These are phyloP conservation scores for Gymnogyps californianus DNA, from an alignment of 2,113 vertebrate genomes.

Conservation along the genomic window DNA sequence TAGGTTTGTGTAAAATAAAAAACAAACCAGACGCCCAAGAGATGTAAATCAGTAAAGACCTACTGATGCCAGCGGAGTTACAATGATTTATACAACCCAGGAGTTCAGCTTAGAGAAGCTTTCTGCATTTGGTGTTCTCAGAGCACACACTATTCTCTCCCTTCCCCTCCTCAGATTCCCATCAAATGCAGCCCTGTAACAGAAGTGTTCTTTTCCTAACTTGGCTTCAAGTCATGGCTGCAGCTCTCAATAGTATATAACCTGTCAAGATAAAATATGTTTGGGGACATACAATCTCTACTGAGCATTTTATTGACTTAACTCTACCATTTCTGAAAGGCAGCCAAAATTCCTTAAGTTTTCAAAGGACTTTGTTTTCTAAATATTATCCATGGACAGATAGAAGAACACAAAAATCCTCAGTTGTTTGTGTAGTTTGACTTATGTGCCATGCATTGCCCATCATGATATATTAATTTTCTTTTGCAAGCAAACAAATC, in stretches of 20 bases:
- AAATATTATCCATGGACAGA: conserved; percentile 64
- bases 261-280: conserved; percentile 67
- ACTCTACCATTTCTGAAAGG: conserved; percentile 62
- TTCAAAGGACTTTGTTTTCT: conserved; percentile 64
- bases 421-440: conserved; percentile 61
- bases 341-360: conserved; percentile 71
- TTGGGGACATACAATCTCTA: conserved; percentile 65
- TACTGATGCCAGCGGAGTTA: neutral
- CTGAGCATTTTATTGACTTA: conserved; percentile 69
- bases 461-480: conserved; percentile 52
- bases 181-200: conserved; percentile 6
- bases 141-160: neutral
- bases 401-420: neutral
- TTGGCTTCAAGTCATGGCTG: conserved; percentile 37
- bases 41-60: neutral
- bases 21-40: neutral
- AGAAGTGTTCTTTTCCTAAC: conserved; percentile 25
- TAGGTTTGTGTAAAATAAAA: neutral
- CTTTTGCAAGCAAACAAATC: conserved; percentile 37
- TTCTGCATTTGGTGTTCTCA: neutral
- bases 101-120: neutral
- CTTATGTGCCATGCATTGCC: conserved; percentile 20
- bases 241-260: conserved; percentile 14
- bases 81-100: neutral
- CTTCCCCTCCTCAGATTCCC: conserved; percentile 12